These are phyloP conservation scores for Drosophila pallidifrons DNA, from an alignment of 1,140 invertebrate genomes.

Conservation along the genomic window DNA sequence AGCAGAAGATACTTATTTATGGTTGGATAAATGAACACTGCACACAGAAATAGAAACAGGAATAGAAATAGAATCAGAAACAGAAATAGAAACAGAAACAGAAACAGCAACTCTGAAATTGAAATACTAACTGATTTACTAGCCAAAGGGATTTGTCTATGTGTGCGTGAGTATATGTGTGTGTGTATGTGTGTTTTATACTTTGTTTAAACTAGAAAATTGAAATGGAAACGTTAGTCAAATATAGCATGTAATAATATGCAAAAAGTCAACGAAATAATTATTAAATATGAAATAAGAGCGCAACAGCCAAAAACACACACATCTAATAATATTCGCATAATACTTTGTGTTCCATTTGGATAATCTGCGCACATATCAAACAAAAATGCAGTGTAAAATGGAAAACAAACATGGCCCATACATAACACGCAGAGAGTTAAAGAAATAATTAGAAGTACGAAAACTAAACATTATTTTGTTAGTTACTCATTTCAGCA, in stretches of 20 bases:
- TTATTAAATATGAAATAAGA: background rate
- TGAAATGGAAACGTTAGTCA: background rate
- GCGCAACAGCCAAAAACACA: background rate
- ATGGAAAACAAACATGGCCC: no score
- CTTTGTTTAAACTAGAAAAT: constrained; percentile 3
- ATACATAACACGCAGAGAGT: background rate
- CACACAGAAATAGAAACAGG: background rate
- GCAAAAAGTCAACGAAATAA: background rate
- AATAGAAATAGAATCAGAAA: background rate
- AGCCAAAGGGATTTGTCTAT: background rate
- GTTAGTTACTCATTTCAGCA: no score
- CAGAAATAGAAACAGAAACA: constrained; percentile 8
- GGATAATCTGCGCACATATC: background rate
- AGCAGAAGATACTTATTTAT: constrained; percentile 31
- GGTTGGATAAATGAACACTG: constrained; percentile 32
- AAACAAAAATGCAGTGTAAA: background rate
- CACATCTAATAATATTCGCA: background rate
- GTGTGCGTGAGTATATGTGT: background rate
- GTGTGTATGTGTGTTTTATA: constrained; percentile 4
- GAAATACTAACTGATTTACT: constrained; percentile 20
- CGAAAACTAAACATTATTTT: background rate
- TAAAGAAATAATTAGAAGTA: background rate
- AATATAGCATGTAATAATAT: background rate
- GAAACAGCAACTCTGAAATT: background rate
- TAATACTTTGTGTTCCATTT: background rate